These are phyloP conservation scores for Heliopora coerulea DNA, from an alignment of 92 coral and sea anemone genomes.

Conservation along the genomic window DNA sequence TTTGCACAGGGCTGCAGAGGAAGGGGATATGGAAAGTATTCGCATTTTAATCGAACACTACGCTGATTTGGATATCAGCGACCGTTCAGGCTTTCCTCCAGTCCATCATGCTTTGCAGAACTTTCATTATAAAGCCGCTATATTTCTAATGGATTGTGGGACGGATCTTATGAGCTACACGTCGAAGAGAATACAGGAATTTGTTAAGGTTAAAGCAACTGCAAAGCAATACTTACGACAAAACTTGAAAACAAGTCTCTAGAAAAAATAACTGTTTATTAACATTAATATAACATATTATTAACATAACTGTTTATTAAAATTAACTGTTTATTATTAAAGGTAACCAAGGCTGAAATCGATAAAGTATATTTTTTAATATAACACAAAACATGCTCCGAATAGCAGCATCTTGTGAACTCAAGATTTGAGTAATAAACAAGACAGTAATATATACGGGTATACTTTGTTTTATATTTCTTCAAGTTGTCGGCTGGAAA, in stretches of 20 bases:
- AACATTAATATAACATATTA: neutral
- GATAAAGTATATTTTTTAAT: too few relatives aligned
- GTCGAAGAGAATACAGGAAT: conserved; percentile 25
- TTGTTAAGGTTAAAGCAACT: conserved; percentile 16
- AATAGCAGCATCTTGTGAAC: too few relatives aligned
- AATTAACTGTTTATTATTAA: too few relatives aligned
- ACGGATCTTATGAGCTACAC: conserved; percentile 32
- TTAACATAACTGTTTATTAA: neutral
- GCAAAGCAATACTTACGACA: conserved; percentile 36
- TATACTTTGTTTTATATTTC: too few relatives aligned
- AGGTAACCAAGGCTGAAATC: too few relatives aligned
- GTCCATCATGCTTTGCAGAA: conserved; percentile 26
- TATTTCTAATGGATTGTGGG: conserved; percentile 40
- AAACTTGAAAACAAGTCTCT: conserved; percentile 14
- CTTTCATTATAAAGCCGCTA: conserved; percentile 33
- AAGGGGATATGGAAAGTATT: conserved; percentile 26
- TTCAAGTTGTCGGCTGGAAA: too few relatives aligned
- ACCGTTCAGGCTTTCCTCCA: conserved; percentile 6
- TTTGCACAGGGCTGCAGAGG: conserved; percentile 23
- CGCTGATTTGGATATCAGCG: neutral
- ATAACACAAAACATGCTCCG: too few relatives aligned
- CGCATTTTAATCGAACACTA: conserved; percentile 13
- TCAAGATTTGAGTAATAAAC: too few relatives aligned
- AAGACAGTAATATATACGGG: too few relatives aligned
- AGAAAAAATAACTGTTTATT: neutral